Base-by-base conservation (phyloP, 1,140 invertebrate genomes). In the Antheraea mylitta region DNA sequence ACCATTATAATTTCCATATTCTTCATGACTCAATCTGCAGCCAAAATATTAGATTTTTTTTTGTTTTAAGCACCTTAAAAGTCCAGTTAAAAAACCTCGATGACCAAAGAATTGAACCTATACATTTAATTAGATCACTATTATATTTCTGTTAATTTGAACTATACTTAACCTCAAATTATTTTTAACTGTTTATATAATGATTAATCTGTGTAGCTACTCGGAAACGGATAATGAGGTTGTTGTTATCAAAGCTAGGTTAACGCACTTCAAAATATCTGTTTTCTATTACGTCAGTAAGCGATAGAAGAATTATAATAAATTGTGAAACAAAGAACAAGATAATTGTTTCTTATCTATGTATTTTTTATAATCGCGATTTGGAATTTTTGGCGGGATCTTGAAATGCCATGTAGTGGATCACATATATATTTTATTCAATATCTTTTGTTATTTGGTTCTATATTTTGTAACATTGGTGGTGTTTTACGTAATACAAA, bases 191-290 rank as follows among this genome's bases (percentile, higher is more conserved):
- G 45, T 53, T 53, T 53, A 16, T 53, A 53, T n/a, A 53, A 53
- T 53, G 45, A 53, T 53, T 53, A 53, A 53, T 53, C 1, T 53
- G 45, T 53, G 45, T 53, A 13, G 13, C 45, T 16, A 16, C 45
- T 53, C 10, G 16, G 45, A 53, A 53, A 10, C 16, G 45, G 45
- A 53, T 53, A 53, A 53, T 16, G 16, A 53, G 38, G 38, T 42
- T 53, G 16, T 16, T 13, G 38, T 53, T 53, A 53, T 53, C 45
- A n/a, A 6, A 53, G 16, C 45, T 13, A n/a, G 45, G 45, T 53
- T 53, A 53, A 53, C 16, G 45, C 45, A 53, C 45, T 53, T 53
- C 45, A 53, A 53, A 53, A 53, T 53, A 53, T 53, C 13, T 53
- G 45, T 53, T 53, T 13, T 53, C 5, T 53, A 53, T 53, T 53